Evolutionary conservation across 1,140 invertebrate genomes (phyloP).

Genomic region (Neodiprion virginianus): DNA sequence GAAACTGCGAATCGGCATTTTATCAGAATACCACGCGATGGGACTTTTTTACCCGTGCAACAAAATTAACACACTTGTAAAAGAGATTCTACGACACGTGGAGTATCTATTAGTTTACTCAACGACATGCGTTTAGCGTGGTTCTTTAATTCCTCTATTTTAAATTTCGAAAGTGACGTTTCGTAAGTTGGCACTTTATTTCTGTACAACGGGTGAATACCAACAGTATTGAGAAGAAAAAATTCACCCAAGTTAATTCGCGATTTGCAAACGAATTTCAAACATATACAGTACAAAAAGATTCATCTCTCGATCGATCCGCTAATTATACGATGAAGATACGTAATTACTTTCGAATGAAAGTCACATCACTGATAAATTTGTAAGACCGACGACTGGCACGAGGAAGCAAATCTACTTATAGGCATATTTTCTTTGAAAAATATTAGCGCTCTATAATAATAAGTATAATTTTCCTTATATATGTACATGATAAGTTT

Average conservation of each 20-base stretch:
- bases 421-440: too few relatives aligned
- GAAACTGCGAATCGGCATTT: too few relatives aligned
- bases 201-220: too few relatives aligned
- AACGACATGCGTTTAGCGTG: not conserved
- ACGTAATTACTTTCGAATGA: not conserved
- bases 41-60: too few relatives aligned
- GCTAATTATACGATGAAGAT: not conserved
- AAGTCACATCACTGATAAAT: not conserved
- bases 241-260: not conserved
- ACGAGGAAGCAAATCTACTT: too few relatives aligned
- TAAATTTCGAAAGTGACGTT: not conserved
- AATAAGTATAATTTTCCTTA: too few relatives aligned
- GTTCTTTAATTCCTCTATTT: not conserved
- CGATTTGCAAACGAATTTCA: not conserved
- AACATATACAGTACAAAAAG: not conserved
- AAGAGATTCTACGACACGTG: too few relatives aligned
- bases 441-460: too few relatives aligned
- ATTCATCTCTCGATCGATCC: not conserved
- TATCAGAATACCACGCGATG: too few relatives aligned
- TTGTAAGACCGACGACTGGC: too few relatives aligned
- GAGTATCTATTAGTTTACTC: not conserved
- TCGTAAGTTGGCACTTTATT: not conserved
- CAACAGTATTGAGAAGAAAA: not conserved
- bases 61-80: too few relatives aligned
- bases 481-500: too few relatives aligned